phyloP scores from a whole-genome alignment of 1,140 invertebrate species.

The Drosophila punjabiensis region DNA sequence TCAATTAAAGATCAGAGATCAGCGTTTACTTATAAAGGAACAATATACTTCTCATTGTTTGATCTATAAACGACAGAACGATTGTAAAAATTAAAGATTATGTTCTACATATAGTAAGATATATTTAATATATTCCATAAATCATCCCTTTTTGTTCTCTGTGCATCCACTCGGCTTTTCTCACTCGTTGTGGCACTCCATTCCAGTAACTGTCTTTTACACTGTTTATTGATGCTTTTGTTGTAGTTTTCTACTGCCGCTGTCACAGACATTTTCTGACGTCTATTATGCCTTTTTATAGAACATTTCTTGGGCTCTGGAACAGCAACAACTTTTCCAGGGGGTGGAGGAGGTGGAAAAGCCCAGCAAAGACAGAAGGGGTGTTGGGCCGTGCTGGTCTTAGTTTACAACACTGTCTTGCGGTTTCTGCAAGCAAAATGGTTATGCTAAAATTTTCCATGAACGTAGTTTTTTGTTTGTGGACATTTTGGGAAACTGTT shows the following conservation, averaged over 20 bases:
- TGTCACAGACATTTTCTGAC: slow-evolving; percentile 76
- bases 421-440: slow-evolving; percentile 79
- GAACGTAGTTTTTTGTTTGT: slow-evolving; percentile 30
- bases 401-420: slow-evolving; percentile 76
- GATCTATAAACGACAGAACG: too few species aligned
- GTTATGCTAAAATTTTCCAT: slow-evolving; percentile 68
- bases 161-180: slow-evolving; percentile 6
- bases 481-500: slow-evolving; percentile 41
- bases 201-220: slow-evolving; percentile 68
- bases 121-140: too few species aligned
- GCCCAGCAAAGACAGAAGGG: background rate
- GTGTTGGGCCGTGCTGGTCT: slow-evolving; percentile 31
- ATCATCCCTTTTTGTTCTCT: background rate
- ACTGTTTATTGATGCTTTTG: slow-evolving; percentile 79
- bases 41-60: too few species aligned
- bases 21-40: too few species aligned
- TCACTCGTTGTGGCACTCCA: slow-evolving; percentile 21
- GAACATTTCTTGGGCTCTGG: slow-evolving; percentile 67
- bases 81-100: too few species aligned
- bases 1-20: too few species aligned
- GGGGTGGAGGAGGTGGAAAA: background rate
- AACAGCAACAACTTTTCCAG: slow-evolving; percentile 45
- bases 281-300: slow-evolving; percentile 82
- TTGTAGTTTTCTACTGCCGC: slow-evolving; percentile 58
- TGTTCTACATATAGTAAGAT: too few species aligned